Evolutionary conservation across 2,113 vertebrate genomes (phyloP).

Genomic region (Poicephalus gulielmi): DNA sequence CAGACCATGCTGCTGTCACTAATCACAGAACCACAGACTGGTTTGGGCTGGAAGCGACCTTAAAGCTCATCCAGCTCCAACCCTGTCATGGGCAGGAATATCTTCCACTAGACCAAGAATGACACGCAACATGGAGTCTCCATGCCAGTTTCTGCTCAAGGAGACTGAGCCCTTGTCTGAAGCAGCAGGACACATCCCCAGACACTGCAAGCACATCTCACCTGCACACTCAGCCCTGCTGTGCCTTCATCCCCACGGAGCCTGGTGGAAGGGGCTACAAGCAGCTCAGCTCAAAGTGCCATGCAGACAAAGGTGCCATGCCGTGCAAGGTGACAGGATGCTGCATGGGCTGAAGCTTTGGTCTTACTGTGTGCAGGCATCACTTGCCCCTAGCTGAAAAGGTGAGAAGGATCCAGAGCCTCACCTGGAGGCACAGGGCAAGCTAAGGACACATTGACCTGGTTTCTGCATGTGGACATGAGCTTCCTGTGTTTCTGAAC

Average conservation of each 20-base stretch:
- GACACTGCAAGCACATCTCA: accelerated
- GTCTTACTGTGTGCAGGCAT: accelerated
- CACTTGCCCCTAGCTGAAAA: not conserved
- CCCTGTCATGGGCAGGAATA: not conserved
- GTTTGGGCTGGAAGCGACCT: not conserved
- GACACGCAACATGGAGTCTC: not conserved
- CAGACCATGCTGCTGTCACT: not conserved
- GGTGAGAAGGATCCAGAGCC: not conserved
- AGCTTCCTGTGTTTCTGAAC: not conserved
- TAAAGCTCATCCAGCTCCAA: not conserved
- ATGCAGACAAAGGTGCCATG: accelerated
- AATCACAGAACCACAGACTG: not conserved
- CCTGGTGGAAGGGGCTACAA: not conserved
- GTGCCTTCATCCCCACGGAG: not conserved
- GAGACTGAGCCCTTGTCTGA: not conserved
- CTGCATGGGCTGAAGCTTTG: not conserved
- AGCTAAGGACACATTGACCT: not conserved
- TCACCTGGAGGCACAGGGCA: not conserved
- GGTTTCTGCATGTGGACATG: not conserved
- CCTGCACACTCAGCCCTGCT: not conserved
- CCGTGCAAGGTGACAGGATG: not conserved
- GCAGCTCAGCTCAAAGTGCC: not conserved
- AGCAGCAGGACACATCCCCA: not conserved
- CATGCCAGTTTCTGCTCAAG: accelerated
- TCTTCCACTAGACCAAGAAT: not conserved